These are phyloP conservation scores for Andrena dorsata DNA, from an alignment of 2,888 invertebrate species.

Conservation along the genomic window DNA sequence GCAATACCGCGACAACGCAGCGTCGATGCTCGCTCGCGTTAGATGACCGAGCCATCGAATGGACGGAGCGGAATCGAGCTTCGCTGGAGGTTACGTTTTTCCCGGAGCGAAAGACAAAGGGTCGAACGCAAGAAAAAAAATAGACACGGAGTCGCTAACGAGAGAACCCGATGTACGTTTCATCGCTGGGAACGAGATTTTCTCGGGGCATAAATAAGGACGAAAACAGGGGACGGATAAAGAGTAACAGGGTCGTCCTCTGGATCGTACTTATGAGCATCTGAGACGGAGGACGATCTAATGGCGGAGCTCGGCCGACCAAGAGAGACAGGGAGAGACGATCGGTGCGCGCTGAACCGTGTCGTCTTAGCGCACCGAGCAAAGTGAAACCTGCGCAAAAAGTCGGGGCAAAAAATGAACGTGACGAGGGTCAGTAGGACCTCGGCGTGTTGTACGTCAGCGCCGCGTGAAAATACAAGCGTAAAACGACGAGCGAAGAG, in stretches of 20 bases:
- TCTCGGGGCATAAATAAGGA: conserved; percentile 52
- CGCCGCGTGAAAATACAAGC: conserved; percentile 55
- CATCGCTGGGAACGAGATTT: conserved; percentile 52
- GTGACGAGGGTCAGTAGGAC: conserved; percentile 61
- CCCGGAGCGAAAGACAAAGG: not conserved
- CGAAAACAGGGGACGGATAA: conserved; percentile 42
- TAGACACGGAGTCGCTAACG: conserved; percentile 25
- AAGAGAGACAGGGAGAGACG: conserved; percentile 41
- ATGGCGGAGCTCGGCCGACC: conserved; percentile 2
- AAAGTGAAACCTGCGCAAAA: conserved; percentile 57
- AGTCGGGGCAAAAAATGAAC: conserved; percentile 51
- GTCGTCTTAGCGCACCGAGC: conserved; percentile 61
- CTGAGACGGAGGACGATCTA: conserved; percentile 53
- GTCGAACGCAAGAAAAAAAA: not conserved
- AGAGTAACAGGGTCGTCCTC: conserved; percentile 50
- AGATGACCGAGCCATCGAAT: not conserved
- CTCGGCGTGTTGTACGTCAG: conserved; percentile 44
- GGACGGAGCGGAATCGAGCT: not conserved
- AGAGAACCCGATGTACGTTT: conserved; percentile 40
- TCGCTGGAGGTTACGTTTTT: not conserved
- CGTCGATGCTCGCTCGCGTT: not conserved
- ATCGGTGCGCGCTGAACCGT: conserved; percentile 58
- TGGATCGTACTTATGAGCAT: conserved; percentile 58
- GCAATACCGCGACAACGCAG: conserved; percentile 7
- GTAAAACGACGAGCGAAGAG: conserved; percentile 48